Evolutionary conservation across 2,113 vertebrate species (phyloP).

Genomic region (Pleuronectes platessa): DNA sequence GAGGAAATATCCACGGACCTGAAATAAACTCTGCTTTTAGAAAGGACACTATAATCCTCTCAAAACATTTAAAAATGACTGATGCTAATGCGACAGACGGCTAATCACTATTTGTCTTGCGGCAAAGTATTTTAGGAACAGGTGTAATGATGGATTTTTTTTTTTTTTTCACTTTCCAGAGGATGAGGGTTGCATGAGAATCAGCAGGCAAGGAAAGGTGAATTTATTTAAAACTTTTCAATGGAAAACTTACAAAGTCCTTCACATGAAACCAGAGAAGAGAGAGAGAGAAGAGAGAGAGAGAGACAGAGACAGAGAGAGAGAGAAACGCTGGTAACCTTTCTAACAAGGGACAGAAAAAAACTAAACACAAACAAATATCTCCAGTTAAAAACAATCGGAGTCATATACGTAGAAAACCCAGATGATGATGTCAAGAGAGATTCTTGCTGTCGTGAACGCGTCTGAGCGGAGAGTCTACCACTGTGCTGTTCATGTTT

Average conservation of each 20-base stretch:
- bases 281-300: no score
- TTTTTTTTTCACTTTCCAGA: not conserved
- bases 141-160: not conserved
- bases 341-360: no score
- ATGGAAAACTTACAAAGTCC: not conserved
- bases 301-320: no score
- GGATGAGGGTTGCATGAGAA: not conserved
- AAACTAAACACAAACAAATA: not conserved
- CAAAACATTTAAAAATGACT: constrained; percentile 7
- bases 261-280: not conserved
- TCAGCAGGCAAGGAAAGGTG: not conserved
- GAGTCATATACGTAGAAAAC: no score
- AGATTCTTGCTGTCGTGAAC: not conserved
- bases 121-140: constrained; percentile 8
- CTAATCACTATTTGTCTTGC: constrained; percentile 18
- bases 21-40: not conserved
- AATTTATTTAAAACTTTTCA: not conserved
- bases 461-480: no score
- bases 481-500: no score
- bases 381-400: not conserved
- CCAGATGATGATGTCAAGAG: no score
- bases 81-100: not conserved
- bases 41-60: constrained; percentile 10
- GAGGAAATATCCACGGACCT: not conserved
- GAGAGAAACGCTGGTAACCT: no score